Evolutionary conservation across 2,797 vertebrate genomes (phyloP).

Genomic region (Chloroceryle amazona): DNA sequence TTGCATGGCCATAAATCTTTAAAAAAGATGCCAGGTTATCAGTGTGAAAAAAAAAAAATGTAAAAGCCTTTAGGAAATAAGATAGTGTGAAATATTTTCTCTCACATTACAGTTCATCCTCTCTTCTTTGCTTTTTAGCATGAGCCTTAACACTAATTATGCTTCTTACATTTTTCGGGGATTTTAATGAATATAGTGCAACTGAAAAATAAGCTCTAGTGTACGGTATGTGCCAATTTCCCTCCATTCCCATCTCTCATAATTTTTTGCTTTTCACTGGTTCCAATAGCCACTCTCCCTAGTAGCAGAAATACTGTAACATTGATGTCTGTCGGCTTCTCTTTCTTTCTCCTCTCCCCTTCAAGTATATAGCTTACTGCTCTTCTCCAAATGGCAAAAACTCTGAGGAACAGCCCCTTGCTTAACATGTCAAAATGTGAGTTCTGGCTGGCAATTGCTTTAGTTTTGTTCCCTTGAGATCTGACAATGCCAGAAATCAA

Average conservation of each 20-base stretch:
- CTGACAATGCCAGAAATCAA: conserved; percentile 73
- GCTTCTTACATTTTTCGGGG: background rate
- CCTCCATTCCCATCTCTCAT: conserved; percentile 51
- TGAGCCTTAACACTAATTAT: background rate
- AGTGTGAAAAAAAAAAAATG: background rate
- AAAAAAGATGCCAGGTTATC: background rate
- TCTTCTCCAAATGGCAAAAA: conserved; percentile 71
- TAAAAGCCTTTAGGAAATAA: background rate
- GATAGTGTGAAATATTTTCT: background rate
- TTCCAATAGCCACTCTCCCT: conserved; percentile 64
- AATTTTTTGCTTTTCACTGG: conserved; percentile 57
- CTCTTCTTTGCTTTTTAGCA: background rate
- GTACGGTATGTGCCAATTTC: conserved; percentile 6
- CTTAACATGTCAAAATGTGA: conserved; percentile 80
- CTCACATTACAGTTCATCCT: background rate
- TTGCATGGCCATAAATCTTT: conserved; percentile 1
- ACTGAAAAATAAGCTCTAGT: conserved; percentile 3
- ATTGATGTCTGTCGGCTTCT: conserved; percentile 49
- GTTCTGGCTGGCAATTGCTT: conserved; percentile 74
- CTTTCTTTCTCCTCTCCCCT: background rate
- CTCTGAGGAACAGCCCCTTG: conserved; percentile 64
- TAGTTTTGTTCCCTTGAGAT: conserved; percentile 69
- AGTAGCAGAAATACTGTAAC: conserved; percentile 71
- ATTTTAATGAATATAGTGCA: background rate
- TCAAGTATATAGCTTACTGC: conserved; percentile 4